Evolutionary conservation across 2,797 vertebrate genomes (phyloP).

Genomic region (Vultur gryphus): DNA sequence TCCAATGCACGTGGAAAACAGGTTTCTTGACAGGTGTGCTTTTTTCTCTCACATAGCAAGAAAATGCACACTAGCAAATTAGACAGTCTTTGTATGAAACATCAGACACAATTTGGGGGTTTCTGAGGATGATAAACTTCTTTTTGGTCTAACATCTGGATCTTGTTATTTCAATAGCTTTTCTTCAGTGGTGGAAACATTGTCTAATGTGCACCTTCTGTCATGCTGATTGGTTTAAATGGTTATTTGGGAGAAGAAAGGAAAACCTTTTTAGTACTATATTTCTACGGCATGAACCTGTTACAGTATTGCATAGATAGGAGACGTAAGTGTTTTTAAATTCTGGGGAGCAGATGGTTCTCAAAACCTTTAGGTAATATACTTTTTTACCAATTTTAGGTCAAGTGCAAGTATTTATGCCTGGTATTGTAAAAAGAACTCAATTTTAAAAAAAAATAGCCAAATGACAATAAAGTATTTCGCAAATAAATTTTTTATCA

Average conservation of each 20-base stretch:
- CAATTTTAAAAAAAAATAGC: not conserved
- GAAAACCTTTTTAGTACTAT: not conserved
- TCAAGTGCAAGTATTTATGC: not conserved
- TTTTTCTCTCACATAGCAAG: not conserved
- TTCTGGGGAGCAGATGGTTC: conserved; percentile 3
- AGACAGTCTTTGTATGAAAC: conserved; percentile 31
- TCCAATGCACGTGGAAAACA: conserved; percentile 31
- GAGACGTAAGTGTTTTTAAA: not conserved
- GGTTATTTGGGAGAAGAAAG: conserved; percentile 44
- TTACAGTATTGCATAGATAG: not conserved
- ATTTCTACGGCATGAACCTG: not conserved
- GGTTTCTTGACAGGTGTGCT: conserved; percentile 62
- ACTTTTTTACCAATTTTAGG: not conserved
- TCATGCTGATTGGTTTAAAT: conserved; percentile 52
- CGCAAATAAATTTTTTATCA: not conserved
- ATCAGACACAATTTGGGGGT: conserved; percentile 42
- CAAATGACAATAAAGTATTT: not conserved
- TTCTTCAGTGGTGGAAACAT: conserved; percentile 31
- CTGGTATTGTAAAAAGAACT: not conserved
- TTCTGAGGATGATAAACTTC: conserved; percentile 43
- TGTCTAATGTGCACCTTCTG: conserved; percentile 62
- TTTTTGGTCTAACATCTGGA: conserved; percentile 66
- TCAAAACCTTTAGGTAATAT: not conserved
- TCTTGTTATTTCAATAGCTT: conserved; percentile 66
- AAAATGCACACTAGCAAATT: conserved; percentile 54